Evolutionary conservation across 2,797 vertebrate species (phyloP).

Genomic region (Phoxinus dragarum): DNA sequence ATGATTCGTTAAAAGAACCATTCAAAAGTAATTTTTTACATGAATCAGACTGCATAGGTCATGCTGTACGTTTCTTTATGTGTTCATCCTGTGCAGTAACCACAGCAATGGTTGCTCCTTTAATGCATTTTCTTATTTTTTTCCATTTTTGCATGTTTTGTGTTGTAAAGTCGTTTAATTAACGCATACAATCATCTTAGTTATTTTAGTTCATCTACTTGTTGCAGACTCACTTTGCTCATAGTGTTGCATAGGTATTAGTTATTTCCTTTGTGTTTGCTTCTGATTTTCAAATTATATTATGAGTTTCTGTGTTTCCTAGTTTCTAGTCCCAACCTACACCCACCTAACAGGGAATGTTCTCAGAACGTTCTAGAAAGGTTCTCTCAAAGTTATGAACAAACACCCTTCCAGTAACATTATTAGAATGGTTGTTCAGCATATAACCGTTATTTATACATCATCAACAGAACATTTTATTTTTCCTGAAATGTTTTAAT

Average conservation of each 20-base stretch:
- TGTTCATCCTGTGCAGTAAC: background rate
- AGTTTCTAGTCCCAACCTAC: background rate
- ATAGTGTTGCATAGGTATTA: background rate
- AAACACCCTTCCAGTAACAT: no score
- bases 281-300: background rate
- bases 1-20: background rate
- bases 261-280: background rate
- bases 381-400: no score
- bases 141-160: background rate
- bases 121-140: background rate
- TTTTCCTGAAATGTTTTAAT: no score
- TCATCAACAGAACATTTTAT: no score
- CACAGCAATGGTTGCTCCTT: background rate
- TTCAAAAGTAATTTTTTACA: background rate
- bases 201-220: background rate
- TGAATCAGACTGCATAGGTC: background rate
- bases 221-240: background rate
- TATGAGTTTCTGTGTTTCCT: background rate
- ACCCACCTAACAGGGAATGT: no score
- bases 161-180: background rate
- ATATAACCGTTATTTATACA: no score
- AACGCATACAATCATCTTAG: background rate
- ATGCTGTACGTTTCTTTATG: background rate
- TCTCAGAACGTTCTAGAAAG: no score
- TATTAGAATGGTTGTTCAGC: no score